phyloP scores from a whole-genome alignment of 2,888 invertebrate species.

The Steinernema carpocapsae region DNA sequence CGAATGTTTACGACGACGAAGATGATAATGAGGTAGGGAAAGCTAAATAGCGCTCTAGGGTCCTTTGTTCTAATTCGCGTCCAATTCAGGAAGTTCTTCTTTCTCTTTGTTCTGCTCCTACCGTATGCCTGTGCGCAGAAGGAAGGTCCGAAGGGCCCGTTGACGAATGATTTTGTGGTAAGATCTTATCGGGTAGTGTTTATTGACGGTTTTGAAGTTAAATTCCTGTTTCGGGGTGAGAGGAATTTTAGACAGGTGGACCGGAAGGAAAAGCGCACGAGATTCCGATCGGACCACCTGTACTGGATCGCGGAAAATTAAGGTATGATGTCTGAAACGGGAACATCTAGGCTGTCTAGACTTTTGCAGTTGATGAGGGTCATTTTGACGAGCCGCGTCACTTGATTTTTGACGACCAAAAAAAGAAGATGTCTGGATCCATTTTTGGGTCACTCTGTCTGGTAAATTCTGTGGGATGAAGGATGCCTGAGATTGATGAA shows the following conservation, averaged over 20 bases:
- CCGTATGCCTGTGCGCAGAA: slow-evolving; percentile 2
- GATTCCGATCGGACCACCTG: too few relatives aligned
- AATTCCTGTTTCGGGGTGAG: background rate
- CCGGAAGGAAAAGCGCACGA: background rate
- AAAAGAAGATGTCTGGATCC: too few relatives aligned
- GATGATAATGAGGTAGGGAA: background rate
- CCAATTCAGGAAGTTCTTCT: background rate
- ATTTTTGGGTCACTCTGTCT: too few relatives aligned
- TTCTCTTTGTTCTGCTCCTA: background rate
- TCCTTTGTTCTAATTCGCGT: background rate
- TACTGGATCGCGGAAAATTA: too few relatives aligned
- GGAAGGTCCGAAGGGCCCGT: slow-evolving; percentile 1
- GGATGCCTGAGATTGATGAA: too few relatives aligned
- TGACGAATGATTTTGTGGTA: slow-evolving; percentile 24
- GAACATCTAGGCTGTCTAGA: too few relatives aligned
- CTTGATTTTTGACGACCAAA: too few relatives aligned
- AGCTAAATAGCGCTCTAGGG: background rate
- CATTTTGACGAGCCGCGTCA: too few relatives aligned
- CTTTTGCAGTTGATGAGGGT: too few relatives aligned
- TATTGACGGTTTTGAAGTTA: background rate
- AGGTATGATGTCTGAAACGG: too few relatives aligned
- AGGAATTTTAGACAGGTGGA: background rate
- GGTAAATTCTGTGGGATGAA: too few relatives aligned
- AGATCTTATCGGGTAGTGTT: background rate
- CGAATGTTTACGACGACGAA: background rate